Conservation (phyloP, 2,113 vertebrate genomes). For the Aptenodytes forsteri region DNA sequence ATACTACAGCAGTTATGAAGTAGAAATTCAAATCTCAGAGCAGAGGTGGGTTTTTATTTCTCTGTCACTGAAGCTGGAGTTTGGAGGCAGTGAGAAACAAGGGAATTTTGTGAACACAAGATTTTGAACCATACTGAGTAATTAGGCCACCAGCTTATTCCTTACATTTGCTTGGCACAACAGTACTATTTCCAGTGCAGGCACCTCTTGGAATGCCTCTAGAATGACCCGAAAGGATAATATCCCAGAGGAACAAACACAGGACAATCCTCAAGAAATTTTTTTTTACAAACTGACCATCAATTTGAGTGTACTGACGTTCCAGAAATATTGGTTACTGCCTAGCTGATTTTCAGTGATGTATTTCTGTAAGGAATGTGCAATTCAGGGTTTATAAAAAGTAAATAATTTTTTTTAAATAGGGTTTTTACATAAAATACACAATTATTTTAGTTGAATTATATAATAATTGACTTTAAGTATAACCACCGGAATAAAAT, state of each 20-base stretch:
- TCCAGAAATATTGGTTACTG: not conserved
- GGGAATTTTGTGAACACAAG: not conserved
- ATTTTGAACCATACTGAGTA: not conserved
- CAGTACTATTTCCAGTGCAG: not conserved
- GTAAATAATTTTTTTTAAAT: not conserved
- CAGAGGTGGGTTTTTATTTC: not conserved
- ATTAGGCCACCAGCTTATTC: not conserved
- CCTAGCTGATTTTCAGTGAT: not conserved
- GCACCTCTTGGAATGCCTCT: not conserved
- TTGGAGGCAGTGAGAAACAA: not conserved
- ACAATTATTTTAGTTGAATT: not conserved
- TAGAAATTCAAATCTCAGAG: not conserved
- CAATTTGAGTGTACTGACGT: not conserved
- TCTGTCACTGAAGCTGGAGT: not conserved
- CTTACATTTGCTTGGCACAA: not conserved
- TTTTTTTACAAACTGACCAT: not conserved
- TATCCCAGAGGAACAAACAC: not conserved
- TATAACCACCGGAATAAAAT: not conserved
- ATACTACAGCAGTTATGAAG: not conserved
- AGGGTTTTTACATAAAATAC: not conserved
- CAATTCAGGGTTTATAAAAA: conserved; percentile 4
- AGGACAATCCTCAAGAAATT: not conserved
- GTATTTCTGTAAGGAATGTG: not conserved
- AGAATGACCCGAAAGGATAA: not conserved
- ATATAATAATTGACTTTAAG: not conserved